These are phyloP conservation scores for Penaeus indicus DNA, from an alignment of 1,140 invertebrate genomes.

Conservation along the genomic window DNA sequence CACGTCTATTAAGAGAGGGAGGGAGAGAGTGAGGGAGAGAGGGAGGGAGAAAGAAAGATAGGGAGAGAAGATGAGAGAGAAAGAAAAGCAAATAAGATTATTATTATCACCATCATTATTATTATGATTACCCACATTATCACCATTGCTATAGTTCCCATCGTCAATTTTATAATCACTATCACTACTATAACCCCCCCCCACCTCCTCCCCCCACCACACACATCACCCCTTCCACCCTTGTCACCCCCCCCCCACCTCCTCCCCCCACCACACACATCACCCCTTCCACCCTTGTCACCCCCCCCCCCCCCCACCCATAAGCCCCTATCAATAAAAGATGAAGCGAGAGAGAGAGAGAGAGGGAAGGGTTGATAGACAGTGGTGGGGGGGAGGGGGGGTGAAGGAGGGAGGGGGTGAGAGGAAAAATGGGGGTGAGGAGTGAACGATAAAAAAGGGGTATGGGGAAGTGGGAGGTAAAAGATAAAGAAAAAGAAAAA, in stretches of 20 bases:
- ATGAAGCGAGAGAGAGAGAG: conserved; percentile 13
- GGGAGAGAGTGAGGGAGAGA: background rate
- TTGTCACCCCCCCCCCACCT: background rate
- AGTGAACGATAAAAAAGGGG: too few species aligned
- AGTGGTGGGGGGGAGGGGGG: too few species aligned
- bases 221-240: background rate
- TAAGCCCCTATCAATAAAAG: conserved; percentile 7
- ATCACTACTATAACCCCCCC: background rate
- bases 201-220: background rate
- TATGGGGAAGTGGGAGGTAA: too few species aligned
- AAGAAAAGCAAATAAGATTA: background rate
- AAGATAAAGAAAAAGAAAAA: too few species aligned
- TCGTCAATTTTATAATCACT: too few species aligned
- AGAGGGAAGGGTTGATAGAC: background rate
- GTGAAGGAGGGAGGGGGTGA: too few species aligned
- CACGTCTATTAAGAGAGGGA: background rate
- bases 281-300: background rate
- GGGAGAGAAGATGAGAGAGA: background rate
- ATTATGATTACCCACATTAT: too few species aligned
- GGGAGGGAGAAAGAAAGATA: background rate
- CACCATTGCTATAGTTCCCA: too few species aligned
- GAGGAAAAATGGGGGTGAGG: too few species aligned
- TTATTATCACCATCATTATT: background rate
- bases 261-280: background rate
- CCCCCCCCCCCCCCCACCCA: background rate